Evolutionary conservation across 2,797 vertebrate species (phyloP), one percentile per base, ranked within the genome.

Genomic region (Falco peregrinus): DNA sequence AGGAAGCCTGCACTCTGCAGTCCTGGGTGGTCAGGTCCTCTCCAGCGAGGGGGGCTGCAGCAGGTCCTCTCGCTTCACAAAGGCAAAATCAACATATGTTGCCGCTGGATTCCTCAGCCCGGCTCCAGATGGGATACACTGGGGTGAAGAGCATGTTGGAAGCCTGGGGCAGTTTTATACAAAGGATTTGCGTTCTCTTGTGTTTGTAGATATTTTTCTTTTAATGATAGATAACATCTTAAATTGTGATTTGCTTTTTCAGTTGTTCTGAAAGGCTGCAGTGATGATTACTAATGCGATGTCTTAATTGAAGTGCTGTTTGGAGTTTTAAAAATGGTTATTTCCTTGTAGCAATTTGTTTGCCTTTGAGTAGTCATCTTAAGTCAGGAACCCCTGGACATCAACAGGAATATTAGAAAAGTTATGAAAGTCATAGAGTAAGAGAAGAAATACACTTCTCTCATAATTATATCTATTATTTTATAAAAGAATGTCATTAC

Each of bases 391-490:
- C 31, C 69, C n/a, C 77, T 87, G 68, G 84, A 88, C 75, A 24
- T 64, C 16, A 37, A 48, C 29, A 71, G 86, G 33, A 64, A 68
- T 63, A 61, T 83, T 43, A 53, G 48, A 41, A 28, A 89, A 90
- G 57, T 79, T 82, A 84, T 81, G 56, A 57, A 92, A 90, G 83
- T 69, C 53, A 85, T 47, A 70, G 61, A 68, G 17, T 26, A 37
- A 69, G 86, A 67, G 65, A 31, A 93, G 80, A 87, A 87, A 74
- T 1, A 0, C 3, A 0, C 11, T 69, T 91, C 31, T 80, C 25
- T 84, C 24, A 8, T 81, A 85, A 95, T 90, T 89, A n/a, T 67
- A 57, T 31, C 57, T 77, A 79, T 70, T 85, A 53, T 90, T 95
- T 95, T 85, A 63, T 24, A 33, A 2, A 39, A 77, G 73, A 78